Conservation (phyloP, 2,797 vertebrate species). For the Sphenodon punctatus region DNA sequence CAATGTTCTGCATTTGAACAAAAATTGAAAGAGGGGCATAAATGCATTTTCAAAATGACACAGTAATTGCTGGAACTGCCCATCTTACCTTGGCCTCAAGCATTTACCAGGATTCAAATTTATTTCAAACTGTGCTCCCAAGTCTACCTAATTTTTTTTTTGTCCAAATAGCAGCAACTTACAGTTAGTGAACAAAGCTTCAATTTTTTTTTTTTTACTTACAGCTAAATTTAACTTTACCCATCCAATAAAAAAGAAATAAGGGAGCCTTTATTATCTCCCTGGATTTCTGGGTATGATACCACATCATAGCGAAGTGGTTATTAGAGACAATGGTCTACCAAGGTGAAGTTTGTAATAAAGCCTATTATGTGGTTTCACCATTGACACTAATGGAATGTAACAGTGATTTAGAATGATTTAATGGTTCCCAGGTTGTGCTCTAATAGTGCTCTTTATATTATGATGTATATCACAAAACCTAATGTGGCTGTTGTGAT, state of each 20-base stretch:
- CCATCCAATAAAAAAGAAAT: slow-evolving; percentile 85
- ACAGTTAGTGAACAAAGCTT: slow-evolving; percentile 78
- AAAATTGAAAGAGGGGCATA: slow-evolving; percentile 69
- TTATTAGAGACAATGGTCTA: slow-evolving; percentile 97
- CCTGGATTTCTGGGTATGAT: slow-evolving; percentile 82
- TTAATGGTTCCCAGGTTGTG: slow-evolving; percentile 99
- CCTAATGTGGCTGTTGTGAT: slow-evolving; percentile 99
- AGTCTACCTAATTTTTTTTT: slow-evolving; percentile 71
- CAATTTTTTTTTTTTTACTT: slow-evolving; percentile 73
- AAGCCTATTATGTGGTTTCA: slow-evolving; percentile 97
- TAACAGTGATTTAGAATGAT: slow-evolving; percentile 99
- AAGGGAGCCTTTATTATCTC: slow-evolving; percentile 84
- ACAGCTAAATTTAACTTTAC: slow-evolving; percentile 85
- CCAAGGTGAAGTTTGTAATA: slow-evolving; percentile 98
- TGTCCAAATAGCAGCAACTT: slow-evolving; percentile 77
- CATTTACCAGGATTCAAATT: slow-evolving; percentile 74
- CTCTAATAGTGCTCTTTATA: slow-evolving; percentile 99
- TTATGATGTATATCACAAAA: slow-evolving; percentile 99
- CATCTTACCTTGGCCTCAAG: slow-evolving; percentile 67
- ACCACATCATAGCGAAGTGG: slow-evolving; percentile 85
- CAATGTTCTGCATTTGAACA: slow-evolving; percentile 71
- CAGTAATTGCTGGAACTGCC: slow-evolving; percentile 69
- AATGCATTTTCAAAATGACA: slow-evolving; percentile 72
- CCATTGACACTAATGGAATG: slow-evolving; percentile 99
- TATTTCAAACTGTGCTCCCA: slow-evolving; percentile 75